These are phyloP conservation scores for Enteromius unitaeniatus DNA, from an alignment of 2,797 vertebrate genomes.

Conservation along the genomic window DNA sequence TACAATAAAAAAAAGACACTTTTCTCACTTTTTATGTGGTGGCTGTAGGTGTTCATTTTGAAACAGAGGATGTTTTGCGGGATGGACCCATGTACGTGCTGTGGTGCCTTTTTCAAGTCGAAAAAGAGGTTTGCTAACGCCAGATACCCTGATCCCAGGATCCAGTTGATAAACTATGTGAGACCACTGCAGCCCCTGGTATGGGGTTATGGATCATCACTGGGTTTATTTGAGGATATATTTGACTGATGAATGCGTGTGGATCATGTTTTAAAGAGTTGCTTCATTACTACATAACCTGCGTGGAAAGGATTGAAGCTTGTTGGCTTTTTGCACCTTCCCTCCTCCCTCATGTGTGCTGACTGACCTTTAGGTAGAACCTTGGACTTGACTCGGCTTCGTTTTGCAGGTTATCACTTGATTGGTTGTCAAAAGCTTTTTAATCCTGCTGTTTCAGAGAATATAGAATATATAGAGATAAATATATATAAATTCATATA, in stretches of 20 bases:
- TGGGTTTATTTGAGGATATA: conserved; percentile 53
- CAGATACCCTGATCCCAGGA: conserved; percentile 30
- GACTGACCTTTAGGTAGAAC: conserved; percentile 51
- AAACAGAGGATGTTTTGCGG: conserved; percentile 59
- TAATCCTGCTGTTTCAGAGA: conserved; percentile 74
- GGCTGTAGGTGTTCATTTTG: conserved; percentile 62
- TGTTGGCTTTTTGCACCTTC: conserved; percentile 65
- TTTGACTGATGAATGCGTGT: conserved; percentile 55
- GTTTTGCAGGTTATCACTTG: conserved; percentile 55
- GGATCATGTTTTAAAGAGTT: conserved; percentile 53
- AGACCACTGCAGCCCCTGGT: conserved; percentile 54
- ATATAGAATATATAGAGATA: conserved; percentile 67
- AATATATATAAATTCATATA: conserved; percentile 63
- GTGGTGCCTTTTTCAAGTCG: conserved; percentile 69
- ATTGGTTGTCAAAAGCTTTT: conserved; percentile 73
- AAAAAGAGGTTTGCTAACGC: conserved; percentile 51
- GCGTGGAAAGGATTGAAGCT: conserved; percentile 62
- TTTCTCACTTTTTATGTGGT: conserved; percentile 79
- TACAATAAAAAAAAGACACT: conserved; percentile 81
- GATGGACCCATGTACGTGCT: conserved; percentile 54
- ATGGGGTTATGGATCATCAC: conserved; percentile 52
- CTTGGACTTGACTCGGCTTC: conserved; percentile 50
- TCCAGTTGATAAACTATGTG: conserved; percentile 51
- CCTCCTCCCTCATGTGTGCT: conserved; percentile 36
- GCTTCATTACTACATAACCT: conserved; percentile 63